Evolutionary conservation across 23 tunicate species (phyloP).

Genomic region (Trididemnum nubilum): DNA sequence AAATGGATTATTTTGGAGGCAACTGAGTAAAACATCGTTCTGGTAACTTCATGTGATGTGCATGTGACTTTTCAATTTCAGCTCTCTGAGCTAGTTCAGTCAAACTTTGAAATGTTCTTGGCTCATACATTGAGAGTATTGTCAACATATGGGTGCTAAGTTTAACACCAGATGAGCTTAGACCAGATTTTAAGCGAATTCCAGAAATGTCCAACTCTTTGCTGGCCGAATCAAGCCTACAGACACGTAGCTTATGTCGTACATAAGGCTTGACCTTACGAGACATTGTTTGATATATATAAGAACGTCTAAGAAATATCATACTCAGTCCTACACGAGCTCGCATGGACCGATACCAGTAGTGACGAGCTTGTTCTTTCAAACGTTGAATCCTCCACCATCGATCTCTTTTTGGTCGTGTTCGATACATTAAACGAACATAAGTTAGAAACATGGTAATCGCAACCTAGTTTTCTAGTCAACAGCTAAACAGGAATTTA

Average conservation of each 20-base stretch:
- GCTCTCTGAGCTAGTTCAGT: slow-evolving; percentile 74
- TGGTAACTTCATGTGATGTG: slow-evolving; percentile 47
- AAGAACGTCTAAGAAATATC: slow-evolving; percentile 21
- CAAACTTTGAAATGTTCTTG: slow-evolving; percentile 72
- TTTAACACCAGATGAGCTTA: slow-evolving; percentile 25
- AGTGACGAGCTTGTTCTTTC: slow-evolving; percentile 76
- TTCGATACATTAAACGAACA: neutral
- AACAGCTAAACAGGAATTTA: too few species aligned
- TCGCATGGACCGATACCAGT: slow-evolving; percentile 24
- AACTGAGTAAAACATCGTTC: slow-evolving; percentile 53
- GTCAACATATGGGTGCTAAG: slow-evolving; percentile 54
- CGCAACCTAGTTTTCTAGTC: too few species aligned
- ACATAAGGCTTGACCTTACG: slow-evolving; percentile 33
- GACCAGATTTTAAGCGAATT: slow-evolving; percentile 25
- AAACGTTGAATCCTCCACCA: slow-evolving; percentile 67
- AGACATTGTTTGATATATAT: slow-evolving; percentile 34
- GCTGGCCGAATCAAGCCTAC: slow-evolving; percentile 71
- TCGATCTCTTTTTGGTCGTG: slow-evolving; percentile 26
- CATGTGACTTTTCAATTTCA: slow-evolving; percentile 42
- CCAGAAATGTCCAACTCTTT: slow-evolving; percentile 42
- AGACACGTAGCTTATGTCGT: slow-evolving; percentile 34
- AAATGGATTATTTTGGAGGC: neutral
- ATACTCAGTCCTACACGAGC: slow-evolving; percentile 45
- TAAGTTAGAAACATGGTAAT: slow-evolving; percentile 21
- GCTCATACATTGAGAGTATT: slow-evolving; percentile 76